Conservation (phyloP, 2,113 vertebrate species). For the Harpagus bidentatus region DNA sequence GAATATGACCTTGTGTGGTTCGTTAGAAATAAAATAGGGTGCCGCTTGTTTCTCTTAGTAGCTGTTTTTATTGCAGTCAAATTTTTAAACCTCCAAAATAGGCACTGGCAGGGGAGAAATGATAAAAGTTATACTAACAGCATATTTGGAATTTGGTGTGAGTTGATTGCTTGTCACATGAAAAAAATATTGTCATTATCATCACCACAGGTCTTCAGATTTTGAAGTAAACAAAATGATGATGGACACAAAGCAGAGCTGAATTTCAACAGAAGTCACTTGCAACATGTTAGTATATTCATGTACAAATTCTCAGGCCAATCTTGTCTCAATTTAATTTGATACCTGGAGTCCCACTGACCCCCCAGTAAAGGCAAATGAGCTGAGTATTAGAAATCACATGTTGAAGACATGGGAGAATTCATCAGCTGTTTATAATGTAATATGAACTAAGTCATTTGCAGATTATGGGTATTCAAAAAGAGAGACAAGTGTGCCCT, state of each 20-base stretch:
- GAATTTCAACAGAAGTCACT: not conserved
- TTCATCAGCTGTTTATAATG: not conserved
- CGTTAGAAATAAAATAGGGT: not conserved
- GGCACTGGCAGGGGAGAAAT: not conserved
- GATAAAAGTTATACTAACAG: not conserved
- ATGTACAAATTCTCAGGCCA: not conserved
- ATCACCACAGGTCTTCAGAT: not conserved
- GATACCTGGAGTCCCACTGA: not conserved
- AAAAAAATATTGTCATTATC: not conserved
- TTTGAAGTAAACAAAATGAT: not conserved
- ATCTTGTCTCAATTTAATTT: not conserved
- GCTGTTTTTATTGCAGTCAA: not conserved
- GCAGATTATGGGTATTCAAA: not conserved
- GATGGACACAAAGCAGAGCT: not conserved
- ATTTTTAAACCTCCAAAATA: not conserved
- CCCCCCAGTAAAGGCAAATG: not conserved
- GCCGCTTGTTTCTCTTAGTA: not conserved
- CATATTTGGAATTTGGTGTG: not conserved
- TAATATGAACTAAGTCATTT: no score
- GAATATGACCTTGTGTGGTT: not conserved
- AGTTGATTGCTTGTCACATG: not conserved
- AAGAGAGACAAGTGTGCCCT: not conserved
- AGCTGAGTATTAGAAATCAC: not conserved
- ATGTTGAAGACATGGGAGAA: not conserved
- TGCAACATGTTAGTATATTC: not conserved